Evolutionary conservation across 2,797 vertebrate genomes (phyloP).

Genomic region (Tokudaia muenninki): DNA sequence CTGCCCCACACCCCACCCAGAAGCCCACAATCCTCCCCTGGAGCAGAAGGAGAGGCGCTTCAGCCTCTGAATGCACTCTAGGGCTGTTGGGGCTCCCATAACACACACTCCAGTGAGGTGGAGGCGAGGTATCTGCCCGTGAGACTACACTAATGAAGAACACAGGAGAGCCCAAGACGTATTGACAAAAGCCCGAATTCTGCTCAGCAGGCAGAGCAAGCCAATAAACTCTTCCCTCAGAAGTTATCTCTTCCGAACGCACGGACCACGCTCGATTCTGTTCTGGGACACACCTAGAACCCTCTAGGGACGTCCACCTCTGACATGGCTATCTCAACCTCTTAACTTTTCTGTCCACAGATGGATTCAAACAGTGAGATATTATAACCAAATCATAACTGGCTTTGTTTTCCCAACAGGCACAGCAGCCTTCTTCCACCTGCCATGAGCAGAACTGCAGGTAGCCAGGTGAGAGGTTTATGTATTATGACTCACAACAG

Average conservation of each 20-base stretch:
- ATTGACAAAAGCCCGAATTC: neutral
- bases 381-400: conserved; percentile 18
- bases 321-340: neutral
- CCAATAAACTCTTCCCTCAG: neutral
- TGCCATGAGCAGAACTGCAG: neutral
- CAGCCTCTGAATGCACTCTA: neutral
- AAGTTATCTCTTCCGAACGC: neutral
- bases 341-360: neutral
- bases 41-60: neutral
- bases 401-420: neutral
- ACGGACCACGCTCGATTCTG: neutral
- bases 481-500: neutral
- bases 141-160: neutral
- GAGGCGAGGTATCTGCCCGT: neutral
- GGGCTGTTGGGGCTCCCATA: fast-evolving
- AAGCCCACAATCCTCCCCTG: neutral
- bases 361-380: conserved; percentile 22
- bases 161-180: neutral
- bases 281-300: neutral
- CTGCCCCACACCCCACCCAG: neutral
- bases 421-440: neutral
- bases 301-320: neutral
- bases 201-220: neutral
- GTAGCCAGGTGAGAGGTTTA: conserved; percentile 24
- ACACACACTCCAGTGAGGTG: neutral